Evolutionary conservation across 2,113 vertebrate species (phyloP).

Genomic region (Ptilorrhoa leucosticta): DNA sequence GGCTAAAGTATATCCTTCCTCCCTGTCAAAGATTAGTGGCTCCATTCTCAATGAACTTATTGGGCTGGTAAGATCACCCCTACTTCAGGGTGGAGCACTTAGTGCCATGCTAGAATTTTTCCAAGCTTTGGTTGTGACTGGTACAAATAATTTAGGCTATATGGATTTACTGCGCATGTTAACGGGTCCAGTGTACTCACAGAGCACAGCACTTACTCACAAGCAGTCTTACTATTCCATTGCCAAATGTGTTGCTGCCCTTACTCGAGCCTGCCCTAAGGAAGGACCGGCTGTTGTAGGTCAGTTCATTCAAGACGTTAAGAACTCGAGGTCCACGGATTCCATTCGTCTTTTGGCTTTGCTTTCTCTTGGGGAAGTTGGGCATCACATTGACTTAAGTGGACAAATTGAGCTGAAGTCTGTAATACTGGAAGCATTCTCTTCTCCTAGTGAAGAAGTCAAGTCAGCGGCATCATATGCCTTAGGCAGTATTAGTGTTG

Average conservation of each 20-base stretch:
- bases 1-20: conserved; percentile 95
- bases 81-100: conserved; percentile 95
- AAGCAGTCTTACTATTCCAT: conserved; percentile 99
- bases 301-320: conserved; percentile 98
- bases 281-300: conserved; percentile 96
- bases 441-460: conserved; percentile 97
- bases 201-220: conserved; percentile 92
- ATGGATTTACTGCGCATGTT: conserved; percentile 98
- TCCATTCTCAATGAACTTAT: conserved; percentile 96
- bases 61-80: conserved; percentile 89
- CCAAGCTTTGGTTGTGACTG: conserved; percentile 92
- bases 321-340: conserved; percentile 97
- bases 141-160: conserved; percentile 89
- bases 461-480: conserved; percentile 97
- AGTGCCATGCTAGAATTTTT: conserved; percentile 98
- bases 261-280: conserved; percentile 92
- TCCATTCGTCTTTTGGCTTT: conserved; percentile 94
- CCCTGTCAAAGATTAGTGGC: conserved; percentile 91
- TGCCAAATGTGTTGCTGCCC: conserved; percentile 96
- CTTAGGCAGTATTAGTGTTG: conserved; percentile 95
- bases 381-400: conserved; percentile 97
- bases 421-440: conserved; percentile 96
- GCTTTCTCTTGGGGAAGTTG: conserved; percentile 95
- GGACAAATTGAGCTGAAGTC: conserved; percentile 95
- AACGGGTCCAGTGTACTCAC: conserved; percentile 94